Percentiles rank a stretch among this genome's conserved stretches.
Evolutionary conservation across 2,797 vertebrate genomes (phyloP).

Genomic region (Chaunax sp.): DNA sequence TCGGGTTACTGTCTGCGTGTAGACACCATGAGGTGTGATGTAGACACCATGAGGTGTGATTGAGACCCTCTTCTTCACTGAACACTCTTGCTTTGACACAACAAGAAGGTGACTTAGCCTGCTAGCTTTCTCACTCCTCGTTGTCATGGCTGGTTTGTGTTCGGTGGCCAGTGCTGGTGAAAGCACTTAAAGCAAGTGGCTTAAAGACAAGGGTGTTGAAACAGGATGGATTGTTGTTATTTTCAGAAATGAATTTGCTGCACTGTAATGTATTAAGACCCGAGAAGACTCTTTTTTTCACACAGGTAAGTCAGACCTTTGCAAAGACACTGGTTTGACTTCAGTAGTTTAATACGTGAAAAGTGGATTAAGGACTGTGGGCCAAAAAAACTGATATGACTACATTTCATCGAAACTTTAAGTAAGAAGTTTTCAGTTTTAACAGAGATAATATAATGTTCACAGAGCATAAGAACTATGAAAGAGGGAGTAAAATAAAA

Average conservation of each 20-base stretch:
- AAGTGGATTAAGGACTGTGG: no score
- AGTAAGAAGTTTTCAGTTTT: no score
- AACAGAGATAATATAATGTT: no score
- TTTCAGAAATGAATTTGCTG: conserved; percentile 41
- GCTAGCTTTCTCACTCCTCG: conserved; percentile 55
- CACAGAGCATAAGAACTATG: no score
- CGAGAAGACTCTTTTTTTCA: background rate
- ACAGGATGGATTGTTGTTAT: conserved; percentile 31
- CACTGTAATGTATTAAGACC: conserved; percentile 17
- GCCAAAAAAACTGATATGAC: no score
- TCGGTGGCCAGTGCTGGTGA: conserved; percentile 18
- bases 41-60: conserved; percentile 65
- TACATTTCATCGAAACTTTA: no score
- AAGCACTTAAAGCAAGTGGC: conserved; percentile 44
- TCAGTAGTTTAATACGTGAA: no score
- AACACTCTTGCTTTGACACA: conserved; percentile 60
- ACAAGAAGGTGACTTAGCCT: conserved; percentile 71
- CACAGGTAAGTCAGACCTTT: conserved; percentile 9
- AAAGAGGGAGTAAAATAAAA: no score
- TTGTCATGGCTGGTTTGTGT: conserved; percentile 69
- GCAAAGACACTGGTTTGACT: conserved; percentile 2
- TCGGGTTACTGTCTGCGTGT: conserved; percentile 20
- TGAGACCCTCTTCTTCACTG: conserved; percentile 61
- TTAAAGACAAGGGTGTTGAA: conserved; percentile 38
- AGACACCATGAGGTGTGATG: conserved; percentile 65